Evolutionary conservation across 64 coral and sea anemone species (phyloP), one percentile per base, ranked within the genome.

Genomic region (Acropora yongei): DNA sequence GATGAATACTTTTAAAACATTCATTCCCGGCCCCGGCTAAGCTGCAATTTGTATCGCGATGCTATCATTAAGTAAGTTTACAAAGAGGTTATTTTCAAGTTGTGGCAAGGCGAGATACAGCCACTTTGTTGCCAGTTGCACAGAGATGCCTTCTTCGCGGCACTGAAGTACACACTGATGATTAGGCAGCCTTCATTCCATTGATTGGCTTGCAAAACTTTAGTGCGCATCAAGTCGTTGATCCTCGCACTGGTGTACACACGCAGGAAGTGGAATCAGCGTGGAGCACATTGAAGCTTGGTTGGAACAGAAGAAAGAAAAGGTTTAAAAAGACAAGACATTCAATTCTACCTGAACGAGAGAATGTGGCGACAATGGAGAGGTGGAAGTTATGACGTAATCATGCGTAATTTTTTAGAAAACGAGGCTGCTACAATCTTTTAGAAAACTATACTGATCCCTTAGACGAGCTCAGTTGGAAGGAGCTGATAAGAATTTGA

Each of bases 221-320:
- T 51, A 55, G 14, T 3, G 53, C 19, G 5, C 87, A 89, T 39
- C 53, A 65, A 47, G 87, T 89, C 2, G 87, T 89, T 45, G 87
- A 89, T 60, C 87, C 87, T 41, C 73, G 55, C 6, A 87, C 84
- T 18, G 40, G 18, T 1, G 84, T 87, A 2, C 84, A 87, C 44
- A 87, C 68, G 0, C 84, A 89, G 76, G 77, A 77, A 57, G 61
- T 89, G 17, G 87, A 89, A 47, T 78, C 84, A 16, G 67, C 41
- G 0, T 89, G 74, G 87, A 65, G 39, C 8, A 41, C 57, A 44
- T 41, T 78, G 4, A 89, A 89, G 13, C 87, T 89, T 2, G 73
- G 50, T 5, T 10, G 41, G 17, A 78, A 89, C 39, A 42, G 43
- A 19, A 40, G 87, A 30, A 30, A 30, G 87, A 30, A 30, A 30